phyloP scores from a whole-genome alignment of 2,888 invertebrate genomes.

The Tethea ocularis region DNA sequence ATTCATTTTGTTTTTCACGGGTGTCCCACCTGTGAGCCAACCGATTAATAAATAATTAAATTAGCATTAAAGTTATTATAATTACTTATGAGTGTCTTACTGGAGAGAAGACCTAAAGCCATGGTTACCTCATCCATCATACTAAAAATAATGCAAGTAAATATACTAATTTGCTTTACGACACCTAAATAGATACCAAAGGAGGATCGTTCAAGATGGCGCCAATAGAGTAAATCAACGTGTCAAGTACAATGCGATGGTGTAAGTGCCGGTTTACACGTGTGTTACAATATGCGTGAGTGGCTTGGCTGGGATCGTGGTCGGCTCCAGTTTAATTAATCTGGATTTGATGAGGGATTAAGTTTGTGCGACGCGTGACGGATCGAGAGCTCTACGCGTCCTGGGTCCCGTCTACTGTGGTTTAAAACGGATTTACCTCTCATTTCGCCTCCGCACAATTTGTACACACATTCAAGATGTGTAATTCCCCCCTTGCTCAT shows the following conservation, averaged over 20 bases:
- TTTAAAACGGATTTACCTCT: conserved; percentile 77
- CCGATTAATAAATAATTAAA: too few species aligned
- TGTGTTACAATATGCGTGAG: conserved; percentile 58
- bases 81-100: too few species aligned
- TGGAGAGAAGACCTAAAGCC: too few species aligned
- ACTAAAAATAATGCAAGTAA: too few species aligned
- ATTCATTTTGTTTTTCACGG: too few species aligned
- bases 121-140: too few species aligned
- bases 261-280: conserved; percentile 40
- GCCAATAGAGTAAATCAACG: not conserved
- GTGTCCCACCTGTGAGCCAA: too few species aligned
- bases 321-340: conserved; percentile 75
- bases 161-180: too few species aligned
- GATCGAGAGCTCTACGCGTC: conserved; percentile 70
- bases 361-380: conserved; percentile 77
- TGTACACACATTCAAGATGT: conserved; percentile 68
- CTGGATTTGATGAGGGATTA: conserved; percentile 82
- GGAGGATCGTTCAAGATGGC: not conserved
- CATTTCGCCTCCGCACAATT: conserved; percentile 69
- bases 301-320: conserved; percentile 65
- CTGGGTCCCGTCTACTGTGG: conserved; percentile 63
- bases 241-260: conserved; percentile 21
- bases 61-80: too few species aligned
- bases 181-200: not conserved
- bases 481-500: conserved; percentile 45